Conservation (phyloP, 2,888 invertebrate species). For the Euplexia lucipara region DNA sequence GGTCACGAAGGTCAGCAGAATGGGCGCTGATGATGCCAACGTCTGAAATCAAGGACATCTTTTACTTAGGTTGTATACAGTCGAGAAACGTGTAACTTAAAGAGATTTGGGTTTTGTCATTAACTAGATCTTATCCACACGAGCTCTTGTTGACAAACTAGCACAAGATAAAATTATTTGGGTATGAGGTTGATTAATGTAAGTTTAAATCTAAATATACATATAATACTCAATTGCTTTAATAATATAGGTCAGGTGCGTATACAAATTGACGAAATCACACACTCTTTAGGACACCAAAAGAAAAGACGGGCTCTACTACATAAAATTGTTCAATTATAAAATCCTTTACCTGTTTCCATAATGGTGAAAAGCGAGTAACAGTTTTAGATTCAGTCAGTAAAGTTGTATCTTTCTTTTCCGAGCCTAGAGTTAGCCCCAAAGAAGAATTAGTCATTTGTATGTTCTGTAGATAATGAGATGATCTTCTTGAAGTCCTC, state of each 20-base stretch:
- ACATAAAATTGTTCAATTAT: neutral
- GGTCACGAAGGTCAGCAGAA: slow-evolving; percentile 89
- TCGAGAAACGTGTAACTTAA: neutral
- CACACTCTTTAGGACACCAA: neutral
- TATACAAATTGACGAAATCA: too few species aligned
- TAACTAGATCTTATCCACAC: too few species aligned
- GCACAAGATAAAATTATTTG: too few species aligned
- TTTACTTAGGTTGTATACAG: slow-evolving; percentile 11
- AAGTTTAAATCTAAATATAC: neutral
- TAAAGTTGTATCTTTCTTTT: slow-evolving; percentile 74
- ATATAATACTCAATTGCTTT: neutral
- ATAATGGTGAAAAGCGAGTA: slow-evolving; percentile 84
- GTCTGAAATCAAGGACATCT: slow-evolving; percentile 82
- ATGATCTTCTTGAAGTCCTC: slow-evolving; percentile 59
- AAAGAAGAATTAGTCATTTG: slow-evolving; percentile 76
- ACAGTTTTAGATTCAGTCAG: slow-evolving; percentile 81
- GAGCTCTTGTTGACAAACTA: too few species aligned
- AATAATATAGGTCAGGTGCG: neutral
- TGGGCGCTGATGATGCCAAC: slow-evolving; percentile 89
- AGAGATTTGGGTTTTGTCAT: neutral
- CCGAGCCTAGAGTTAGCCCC: slow-evolving; percentile 72
- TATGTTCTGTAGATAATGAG: slow-evolving; percentile 81
- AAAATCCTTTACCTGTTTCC: slow-evolving; percentile 83
- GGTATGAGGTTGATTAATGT: too few species aligned
- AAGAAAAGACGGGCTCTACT: neutral